Evolutionary conservation across 2,888 invertebrate genomes (phyloP).

Genomic region (Paralinhomoeus sp.): DNA sequence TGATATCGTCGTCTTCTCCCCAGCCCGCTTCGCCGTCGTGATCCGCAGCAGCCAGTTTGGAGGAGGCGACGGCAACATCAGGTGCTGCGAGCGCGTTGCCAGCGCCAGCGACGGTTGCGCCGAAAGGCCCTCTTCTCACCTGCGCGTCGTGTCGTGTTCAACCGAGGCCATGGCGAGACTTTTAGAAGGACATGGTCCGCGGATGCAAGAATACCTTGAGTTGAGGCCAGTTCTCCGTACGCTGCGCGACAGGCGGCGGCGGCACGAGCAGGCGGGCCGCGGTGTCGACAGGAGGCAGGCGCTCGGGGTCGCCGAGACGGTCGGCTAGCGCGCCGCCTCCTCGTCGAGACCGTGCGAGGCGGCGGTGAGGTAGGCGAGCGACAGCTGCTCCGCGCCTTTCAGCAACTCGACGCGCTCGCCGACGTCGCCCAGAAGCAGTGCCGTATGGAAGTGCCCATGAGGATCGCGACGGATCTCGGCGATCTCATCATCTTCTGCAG

Average conservation of each 20-base stretch:
- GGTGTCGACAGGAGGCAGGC: constrained; percentile 46
- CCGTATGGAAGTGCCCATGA: constrained; percentile 80
- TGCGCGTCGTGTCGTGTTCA: neutral
- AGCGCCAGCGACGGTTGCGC: constrained; percentile 19
- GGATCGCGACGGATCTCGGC: constrained; percentile 91
- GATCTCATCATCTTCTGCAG: constrained; percentile 92
- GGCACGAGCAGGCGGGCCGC: constrained; percentile 54
- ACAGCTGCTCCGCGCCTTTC: constrained; percentile 32
- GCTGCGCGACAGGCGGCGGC: constrained; percentile 61
- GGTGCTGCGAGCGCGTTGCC: neutral
- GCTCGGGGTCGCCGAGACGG: constrained; percentile 12
- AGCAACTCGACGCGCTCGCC: constrained; percentile 55
- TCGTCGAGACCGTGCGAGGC: constrained; percentile 64
- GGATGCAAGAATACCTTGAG: constrained; percentile 80
- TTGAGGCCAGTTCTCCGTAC: constrained; percentile 92
- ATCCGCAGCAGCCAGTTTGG: constrained; percentile 29
- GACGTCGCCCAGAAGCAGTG: constrained; percentile 70
- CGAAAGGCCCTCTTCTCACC: neutral
- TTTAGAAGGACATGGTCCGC: constrained; percentile 30
- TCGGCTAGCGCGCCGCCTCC: constrained; percentile 44
- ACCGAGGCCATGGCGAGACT: too few relatives aligned
- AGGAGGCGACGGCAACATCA: too few relatives aligned
- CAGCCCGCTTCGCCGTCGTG: constrained; percentile 34
- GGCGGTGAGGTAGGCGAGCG: constrained; percentile 73
- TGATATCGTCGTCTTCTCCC: constrained; percentile 58